Conservation (phyloP, 2,797 vertebrate species). For the Zalophus californianus region DNA sequence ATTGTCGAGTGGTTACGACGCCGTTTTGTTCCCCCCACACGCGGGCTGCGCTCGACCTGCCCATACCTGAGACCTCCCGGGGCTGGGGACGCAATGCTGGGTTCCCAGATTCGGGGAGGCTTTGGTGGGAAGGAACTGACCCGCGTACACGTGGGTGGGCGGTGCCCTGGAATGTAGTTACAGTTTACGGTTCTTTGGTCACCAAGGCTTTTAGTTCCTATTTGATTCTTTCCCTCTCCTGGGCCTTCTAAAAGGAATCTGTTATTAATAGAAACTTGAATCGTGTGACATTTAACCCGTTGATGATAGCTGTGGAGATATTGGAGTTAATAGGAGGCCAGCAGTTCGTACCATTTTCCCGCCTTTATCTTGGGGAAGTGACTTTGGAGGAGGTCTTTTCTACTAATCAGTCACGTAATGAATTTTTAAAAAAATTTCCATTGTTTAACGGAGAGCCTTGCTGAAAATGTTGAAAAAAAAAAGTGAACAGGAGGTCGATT, state of each 20-base stretch:
- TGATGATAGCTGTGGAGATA: background rate
- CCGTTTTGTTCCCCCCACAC: fast-evolving
- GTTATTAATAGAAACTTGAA: background rate
- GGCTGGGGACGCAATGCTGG: fast-evolving
- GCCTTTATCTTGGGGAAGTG: background rate
- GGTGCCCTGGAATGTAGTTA: background rate
- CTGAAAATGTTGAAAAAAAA: background rate
- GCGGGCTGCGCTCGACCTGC: too few species aligned
- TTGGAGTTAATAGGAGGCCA: background rate
- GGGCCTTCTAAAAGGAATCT: background rate
- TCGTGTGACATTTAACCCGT: background rate
- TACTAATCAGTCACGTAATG: background rate
- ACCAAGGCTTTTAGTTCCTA: background rate
- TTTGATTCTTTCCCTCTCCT: background rate
- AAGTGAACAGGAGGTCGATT: background rate
- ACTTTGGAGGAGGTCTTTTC: background rate
- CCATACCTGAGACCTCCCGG: fast-evolving
- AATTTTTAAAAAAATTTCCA: background rate
- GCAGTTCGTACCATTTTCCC: background rate
- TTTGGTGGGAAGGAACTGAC: background rate
- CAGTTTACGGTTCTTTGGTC: fast-evolving
- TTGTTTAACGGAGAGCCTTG: background rate
- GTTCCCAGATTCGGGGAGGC: background rate
- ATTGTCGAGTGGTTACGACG: background rate
- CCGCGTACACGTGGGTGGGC: conserved; percentile 48